Percentiles rank a stretch among this genome's conserved stretches.
Evolutionary conservation across 1,140 invertebrate species (phyloP).

Genomic region (Hyphantria cunea): DNA sequence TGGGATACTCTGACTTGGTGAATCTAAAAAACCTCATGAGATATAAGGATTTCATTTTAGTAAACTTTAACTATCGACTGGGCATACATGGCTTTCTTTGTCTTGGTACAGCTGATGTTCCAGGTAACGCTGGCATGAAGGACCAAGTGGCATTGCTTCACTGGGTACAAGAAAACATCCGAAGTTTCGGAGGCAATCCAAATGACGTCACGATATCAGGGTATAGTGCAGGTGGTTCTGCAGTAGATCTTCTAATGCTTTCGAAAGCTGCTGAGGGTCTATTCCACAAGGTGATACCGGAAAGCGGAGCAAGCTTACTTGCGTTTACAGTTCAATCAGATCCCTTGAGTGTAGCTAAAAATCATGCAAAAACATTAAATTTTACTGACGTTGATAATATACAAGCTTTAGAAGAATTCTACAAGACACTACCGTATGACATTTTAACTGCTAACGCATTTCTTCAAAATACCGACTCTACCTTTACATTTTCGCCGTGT

Average conservation of each 20-base stretch:
- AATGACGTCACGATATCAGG: constrained; percentile 42
- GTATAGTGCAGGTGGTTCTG: constrained; percentile 36
- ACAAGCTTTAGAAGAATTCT: constrained; percentile 43
- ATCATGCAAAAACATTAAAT: too few species aligned
- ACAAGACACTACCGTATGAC: constrained; percentile 31
- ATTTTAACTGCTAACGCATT: constrained; percentile 17
- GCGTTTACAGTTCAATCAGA: constrained; percentile 39
- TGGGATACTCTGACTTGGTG: constrained; percentile 33
- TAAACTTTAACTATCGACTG: constrained; percentile 47
- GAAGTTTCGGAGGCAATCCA: constrained; percentile 45
- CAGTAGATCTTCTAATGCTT: constrained; percentile 41
- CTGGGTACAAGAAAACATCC: constrained; percentile 40
- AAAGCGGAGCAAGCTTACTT: constrained; percentile 35
- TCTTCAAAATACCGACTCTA: constrained; percentile 29
- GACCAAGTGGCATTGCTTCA: constrained; percentile 42
- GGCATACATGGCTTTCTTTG: constrained; percentile 45
- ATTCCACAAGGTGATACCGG: too few species aligned
- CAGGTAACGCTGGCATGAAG: constrained; percentile 52
- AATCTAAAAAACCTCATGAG: constrained; percentile 29
- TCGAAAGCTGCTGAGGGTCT: constrained; percentile 38
- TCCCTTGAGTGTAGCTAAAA: constrained; percentile 41
- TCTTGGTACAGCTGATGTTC: constrained; percentile 40
- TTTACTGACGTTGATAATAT: constrained; percentile 38
- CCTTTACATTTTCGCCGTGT: constrained; percentile 39
- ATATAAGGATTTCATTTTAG: constrained; percentile 35